Base-by-base conservation (phyloP, 2,888 invertebrate species). In the Campopleginae sp. region DNA sequence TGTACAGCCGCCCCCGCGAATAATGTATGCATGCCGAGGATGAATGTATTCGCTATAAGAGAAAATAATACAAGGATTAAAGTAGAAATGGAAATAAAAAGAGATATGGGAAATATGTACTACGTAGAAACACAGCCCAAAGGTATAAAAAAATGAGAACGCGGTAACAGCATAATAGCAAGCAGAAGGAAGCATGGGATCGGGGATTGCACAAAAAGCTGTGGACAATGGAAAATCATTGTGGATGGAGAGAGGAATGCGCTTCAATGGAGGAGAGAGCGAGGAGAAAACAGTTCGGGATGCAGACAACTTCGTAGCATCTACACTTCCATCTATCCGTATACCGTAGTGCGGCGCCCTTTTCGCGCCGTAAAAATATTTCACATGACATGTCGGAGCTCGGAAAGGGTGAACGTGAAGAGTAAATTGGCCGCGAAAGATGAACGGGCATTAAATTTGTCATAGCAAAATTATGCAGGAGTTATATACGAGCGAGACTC, bases 381-480 rank as follows among this genome's bases (percentile, higher is more conserved):
- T 86, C 77, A 75, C 84, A 72, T 61, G 63, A 74, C 72, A 68
- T 46, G 63, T 33, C 44, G 44, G 58, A 33, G 82, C n/a, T 23
- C 65, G 27, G 71, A 51, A 27, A 46, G 63, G 75, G 63, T 48
- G n/a, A 27, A 42, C 63, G 68, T 46, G 19, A 63, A 66, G 58
- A 71, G 77, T 87, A 83, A 87, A 86, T 87, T 86, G 82, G 80
- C 76, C 80, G 78, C 54, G 77, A 77, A 85, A 84, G 84, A 87
- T 86, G 80, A 86, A 86, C 83, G 86, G 71, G 78, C 74, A 72
- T 86, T 83, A 83, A 86, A 87, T 86, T 85, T 85, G 85, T 81
- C 85, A 85, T 82, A 66, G 65, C 23, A 79, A 82, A 86, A 85
- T 87, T 86, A 87, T 84, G 82, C 80, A 42, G 75, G 65, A 78